These are phyloP conservation scores for Leptestheria dahalacensis DNA, from an alignment of 1,140 invertebrate species.

Conservation along the genomic window DNA sequence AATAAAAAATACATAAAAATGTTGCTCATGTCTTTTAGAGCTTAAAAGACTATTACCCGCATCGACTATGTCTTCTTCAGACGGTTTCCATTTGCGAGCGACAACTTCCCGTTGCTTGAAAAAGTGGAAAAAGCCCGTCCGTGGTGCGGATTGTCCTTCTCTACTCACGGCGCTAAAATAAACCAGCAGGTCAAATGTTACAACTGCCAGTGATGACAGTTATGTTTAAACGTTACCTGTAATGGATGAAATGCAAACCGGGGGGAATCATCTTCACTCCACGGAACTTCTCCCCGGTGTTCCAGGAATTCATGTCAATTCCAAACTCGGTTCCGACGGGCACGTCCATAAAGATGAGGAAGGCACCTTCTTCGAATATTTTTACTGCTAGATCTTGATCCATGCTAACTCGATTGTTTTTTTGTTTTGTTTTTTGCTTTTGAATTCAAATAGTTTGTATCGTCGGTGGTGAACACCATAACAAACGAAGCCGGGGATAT, in stretches of 20 bases:
- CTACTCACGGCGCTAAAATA: slow-evolving; percentile 37
- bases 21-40: slow-evolving; percentile 35
- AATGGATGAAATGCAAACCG: slow-evolving; percentile 88
- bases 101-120: slow-evolving; percentile 71
- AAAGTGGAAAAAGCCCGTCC: slow-evolving; percentile 78
- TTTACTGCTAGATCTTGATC: slow-evolving; percentile 57
- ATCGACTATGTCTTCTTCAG: slow-evolving; percentile 35
- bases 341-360: slow-evolving; percentile 64
- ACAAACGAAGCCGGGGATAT: too few relatives aligned
- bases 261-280: slow-evolving; percentile 98
- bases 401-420: slow-evolving; percentile 39
- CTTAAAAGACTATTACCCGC: not conserved
- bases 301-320: slow-evolving; percentile 91
- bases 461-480: too few relatives aligned
- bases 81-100: slow-evolving; percentile 68
- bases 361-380: slow-evolving; percentile 65
- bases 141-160: slow-evolving; percentile 40
- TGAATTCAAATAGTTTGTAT: too few relatives aligned
- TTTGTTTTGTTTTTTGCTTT: too few relatives aligned
- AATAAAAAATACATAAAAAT: slow-evolving; percentile 27
- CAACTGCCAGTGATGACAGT: not conserved
- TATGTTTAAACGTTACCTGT: slow-evolving; percentile 39
- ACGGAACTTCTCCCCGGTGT: slow-evolving; percentile 76
- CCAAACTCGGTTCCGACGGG: slow-evolving; percentile 82
- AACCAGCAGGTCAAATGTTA: not conserved